phyloP scores from a whole-genome alignment of 1,140 invertebrate species.

The Brachionus paranguensis region DNA sequence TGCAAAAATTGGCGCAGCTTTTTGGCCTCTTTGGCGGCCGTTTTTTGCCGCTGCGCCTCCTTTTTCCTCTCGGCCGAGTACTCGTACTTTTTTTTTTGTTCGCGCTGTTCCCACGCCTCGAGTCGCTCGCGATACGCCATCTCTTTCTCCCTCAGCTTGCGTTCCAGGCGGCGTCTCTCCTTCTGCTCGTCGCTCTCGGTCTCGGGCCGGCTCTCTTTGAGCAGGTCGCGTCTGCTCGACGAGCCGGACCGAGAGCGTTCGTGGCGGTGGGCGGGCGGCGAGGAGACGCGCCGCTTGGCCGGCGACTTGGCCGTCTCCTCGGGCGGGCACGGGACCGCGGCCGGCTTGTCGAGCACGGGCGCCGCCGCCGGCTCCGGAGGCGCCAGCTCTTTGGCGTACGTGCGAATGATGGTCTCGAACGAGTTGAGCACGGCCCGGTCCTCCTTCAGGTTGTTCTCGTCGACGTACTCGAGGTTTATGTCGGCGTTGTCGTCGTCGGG shows the following conservation, averaged over 20 bases:
- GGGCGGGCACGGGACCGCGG: not conserved
- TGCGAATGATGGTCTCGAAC: slow-evolving; percentile 70
- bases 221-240: not conserved
- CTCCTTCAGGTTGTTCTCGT: slow-evolving; percentile 49
- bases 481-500: slow-evolving; percentile 42
- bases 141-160: slow-evolving; percentile 84
- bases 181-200: slow-evolving; percentile 77
- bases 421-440: slow-evolving; percentile 63
- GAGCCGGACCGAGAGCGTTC: not conserved
- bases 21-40: slow-evolving; percentile 74
- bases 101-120: slow-evolving; percentile 83
- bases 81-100: slow-evolving; percentile 84
- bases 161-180: slow-evolving; percentile 79
- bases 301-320: not conserved
- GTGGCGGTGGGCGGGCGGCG: not conserved
- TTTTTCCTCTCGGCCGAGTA: slow-evolving; percentile 81
- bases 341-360: not conserved
- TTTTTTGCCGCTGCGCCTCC: slow-evolving; percentile 73
- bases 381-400: slow-evolving; percentile 68
- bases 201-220: slow-evolving; percentile 49
- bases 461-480: slow-evolving; percentile 45
- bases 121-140: slow-evolving; percentile 74
- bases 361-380: not conserved
- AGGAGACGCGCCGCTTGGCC: not conserved
- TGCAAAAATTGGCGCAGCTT: slow-evolving; percentile 92